Base-by-base conservation (phyloP, 2,888 invertebrate species). In the Dexiosoma caninum region DNA sequence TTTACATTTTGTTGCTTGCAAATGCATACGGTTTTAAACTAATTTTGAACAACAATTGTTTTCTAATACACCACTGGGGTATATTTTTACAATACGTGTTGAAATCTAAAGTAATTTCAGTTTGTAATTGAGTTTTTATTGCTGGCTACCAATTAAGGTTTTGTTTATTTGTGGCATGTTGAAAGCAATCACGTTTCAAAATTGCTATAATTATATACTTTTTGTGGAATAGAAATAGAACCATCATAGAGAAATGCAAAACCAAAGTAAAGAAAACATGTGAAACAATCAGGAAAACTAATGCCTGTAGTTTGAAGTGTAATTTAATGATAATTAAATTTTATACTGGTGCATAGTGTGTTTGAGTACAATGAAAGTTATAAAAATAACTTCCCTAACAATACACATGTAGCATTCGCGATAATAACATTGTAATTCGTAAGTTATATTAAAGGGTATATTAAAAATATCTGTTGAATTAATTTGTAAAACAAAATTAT, bases 141-240 rank as follows among this genome's bases (percentile, higher is more conserved):
- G 12, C 44, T 44, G 32, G 16, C 19, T 60, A 42, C 60, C 49
- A 59, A 71, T 71, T 66, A 66, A 14, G 7, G 10, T 35, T 35
- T 51, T 53, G 40, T 55, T 71, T 74, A 14, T 30, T 62, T 74
- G 67, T 78, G 67, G 78, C 78, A 55, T 78, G 78, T 74, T 60
- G 14, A 60, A 74, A 62, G 67, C 55, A 69, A 78, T 78, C 74
- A 78, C 74, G 59, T 66, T 71, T 53, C 7, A 19, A 42, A 78
- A 78, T 66, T 71, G 66, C 51, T 71, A 44, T 71, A 66, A 78
- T 78, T 78, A 71, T 35, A 46, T 21, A 44, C 10, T 2, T 32
- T 62, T 32, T 23, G n/a, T n/a, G 1, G 8, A 42, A 59, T 16
- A 19, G 0, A 40, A 30, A 49, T 14, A 16, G n/a, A 23, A n/a